Evolutionary conservation across 2,113 vertebrate genomes (phyloP).

Genomic region (Montifringilla adamsi): DNA sequence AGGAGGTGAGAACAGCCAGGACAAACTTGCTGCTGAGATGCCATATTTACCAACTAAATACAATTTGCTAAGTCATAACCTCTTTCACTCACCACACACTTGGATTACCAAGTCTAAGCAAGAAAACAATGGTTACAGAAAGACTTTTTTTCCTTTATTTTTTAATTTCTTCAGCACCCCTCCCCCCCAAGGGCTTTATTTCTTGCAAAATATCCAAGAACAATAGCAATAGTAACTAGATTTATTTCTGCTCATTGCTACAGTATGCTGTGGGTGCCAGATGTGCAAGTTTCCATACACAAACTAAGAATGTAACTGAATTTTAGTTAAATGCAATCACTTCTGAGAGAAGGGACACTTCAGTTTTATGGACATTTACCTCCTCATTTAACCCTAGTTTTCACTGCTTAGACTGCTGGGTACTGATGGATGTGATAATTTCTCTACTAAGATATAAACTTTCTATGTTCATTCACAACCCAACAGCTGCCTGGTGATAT

Average conservation of each 20-base stretch:
- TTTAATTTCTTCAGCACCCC: background rate
- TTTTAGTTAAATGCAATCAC: background rate
- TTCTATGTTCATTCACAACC: background rate
- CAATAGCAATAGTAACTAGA: constrained; percentile 18
- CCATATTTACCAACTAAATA: background rate
- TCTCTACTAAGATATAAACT: background rate
- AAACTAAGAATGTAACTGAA: background rate
- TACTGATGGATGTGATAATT: background rate
- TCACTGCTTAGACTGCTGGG: background rate
- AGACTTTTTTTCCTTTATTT: background rate
- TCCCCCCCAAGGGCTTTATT: background rate
- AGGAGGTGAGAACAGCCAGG: background rate
- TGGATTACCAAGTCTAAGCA: background rate
- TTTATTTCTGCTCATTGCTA: background rate
- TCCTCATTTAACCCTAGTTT: background rate
- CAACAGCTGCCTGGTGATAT: background rate
- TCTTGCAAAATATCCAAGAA: constrained; percentile 32
- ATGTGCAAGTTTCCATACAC: constrained; percentile 24
- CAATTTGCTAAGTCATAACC: background rate
- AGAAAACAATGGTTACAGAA: background rate
- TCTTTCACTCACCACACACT: background rate
- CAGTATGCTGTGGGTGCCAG: constrained; percentile 3
- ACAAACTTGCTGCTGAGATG: background rate
- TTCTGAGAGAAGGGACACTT: background rate
- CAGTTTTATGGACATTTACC: background rate